Base-by-base conservation (phyloP, 2,888 invertebrate species). In the Drosophila longiperda region DNA sequence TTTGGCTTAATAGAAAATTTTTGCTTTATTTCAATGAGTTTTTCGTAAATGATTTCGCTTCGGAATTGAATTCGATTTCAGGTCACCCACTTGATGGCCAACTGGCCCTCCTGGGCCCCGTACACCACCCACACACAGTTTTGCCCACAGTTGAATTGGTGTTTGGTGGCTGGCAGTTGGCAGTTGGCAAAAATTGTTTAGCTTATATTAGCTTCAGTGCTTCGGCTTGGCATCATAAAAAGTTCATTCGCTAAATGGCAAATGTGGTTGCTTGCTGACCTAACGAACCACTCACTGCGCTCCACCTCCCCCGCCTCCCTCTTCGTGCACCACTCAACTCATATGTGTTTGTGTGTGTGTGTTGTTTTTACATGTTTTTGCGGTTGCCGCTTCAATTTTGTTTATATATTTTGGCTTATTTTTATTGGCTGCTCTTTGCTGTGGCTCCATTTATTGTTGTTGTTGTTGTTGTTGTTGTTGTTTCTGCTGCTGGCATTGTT, bases 321-420 rank as follows among this genome's bases (percentile, higher is more conserved):
- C 40, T 29, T 34, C 36, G 29, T 26, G 36, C 52, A 33, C 42
- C 66, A 45, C 55, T 29, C 29, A 50, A 26, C 64, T 33, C 45
- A 33, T 42, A 57, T 61, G 33, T 68, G 58, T 38, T 42, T 62
- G 62, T 48, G 53, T 66, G 66, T 61, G 57, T 53, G 55, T 64
- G 66, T 67, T 29, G 29, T 26, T 34, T 55, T 33, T 58, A 64
- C 50, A 64, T 74, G 66, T 71, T 64, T 66, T 64, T 82, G 84
- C 66, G 83, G 80, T 83, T 80, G 48, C 75, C 66, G 65, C 71
- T 69, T 69, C 77, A 83, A 82, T 83, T 83, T 84, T 82, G 84
- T 82, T 84, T 84, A 82, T 84, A 82, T 82, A 80, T 84, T 84
- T 82, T 82, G 80, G 82, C 80, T 82, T 82, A 80, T 84, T 82